Evolutionary conservation across 2,797 vertebrate genomes (phyloP), one percentile per base, ranked within the genome.

Genomic region (Melanogrammus aeglefinus): DNA sequence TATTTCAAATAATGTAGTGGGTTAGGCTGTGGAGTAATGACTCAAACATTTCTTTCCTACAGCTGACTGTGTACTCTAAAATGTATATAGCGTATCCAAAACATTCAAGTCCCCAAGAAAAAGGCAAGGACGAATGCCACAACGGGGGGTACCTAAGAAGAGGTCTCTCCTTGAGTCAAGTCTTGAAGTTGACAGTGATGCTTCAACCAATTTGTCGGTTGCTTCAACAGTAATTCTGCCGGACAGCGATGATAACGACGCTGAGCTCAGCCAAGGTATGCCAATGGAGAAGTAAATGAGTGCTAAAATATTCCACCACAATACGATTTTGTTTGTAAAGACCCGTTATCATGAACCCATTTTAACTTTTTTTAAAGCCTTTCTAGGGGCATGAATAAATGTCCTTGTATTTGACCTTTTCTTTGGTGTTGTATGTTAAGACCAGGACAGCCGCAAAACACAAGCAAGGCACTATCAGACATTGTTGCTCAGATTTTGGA

Each of bases 401-500:
- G 63, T 44, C 16, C 51, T 75, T 13, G 51, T 27, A 66, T 66
- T 21, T 33, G 31, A 33, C 31, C 31, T 33, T 33, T 33, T 33
- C 31, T 33, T 33, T 33, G 31, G 51, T 13, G 21, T 66, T 72
- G 76, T 77, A 57, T 77, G 0, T n/a, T 13, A n/a, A 18, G 38
- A 47, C 31, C 75, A 76, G 66, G 81, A 85, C 75, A 82, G 79
- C 75, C 80, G 66, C 72, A 87, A 82, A 71, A 76, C 77, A n/a
- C 82, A 87, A 75, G 78, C 76, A 0, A 84, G 79, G 38, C 84
- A 80, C 76, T 83, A 79, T 75, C 78, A 39, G 78, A 84, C 79
- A 14, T 12, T 83, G 31, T 82, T 73, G 79, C 79, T 51, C 83
- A 86, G 75, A 35, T 85, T 76, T 78, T 86, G 76, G 76, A 86